Evolutionary conservation across 2,113 vertebrate genomes (phyloP).

Genomic region (Pterophyllum scalare): DNA sequence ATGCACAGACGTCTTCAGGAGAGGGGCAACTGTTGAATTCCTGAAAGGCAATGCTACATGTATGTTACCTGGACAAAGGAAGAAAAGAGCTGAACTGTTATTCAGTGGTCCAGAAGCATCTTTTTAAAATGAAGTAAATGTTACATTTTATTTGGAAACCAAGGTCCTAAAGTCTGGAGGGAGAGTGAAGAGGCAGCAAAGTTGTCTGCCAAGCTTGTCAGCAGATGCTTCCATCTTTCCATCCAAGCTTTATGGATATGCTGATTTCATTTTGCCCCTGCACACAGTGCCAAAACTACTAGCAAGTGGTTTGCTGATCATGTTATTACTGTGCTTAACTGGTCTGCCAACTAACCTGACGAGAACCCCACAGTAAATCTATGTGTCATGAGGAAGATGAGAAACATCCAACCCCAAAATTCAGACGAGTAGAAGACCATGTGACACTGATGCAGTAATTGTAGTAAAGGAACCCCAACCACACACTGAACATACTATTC

Average conservation of each 20-base stretch:
- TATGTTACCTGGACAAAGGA: background rate
- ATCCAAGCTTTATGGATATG: background rate
- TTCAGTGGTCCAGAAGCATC: background rate
- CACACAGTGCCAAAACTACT: background rate
- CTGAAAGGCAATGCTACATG: background rate
- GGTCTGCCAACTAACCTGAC: background rate
- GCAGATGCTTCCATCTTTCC: too few relatives aligned
- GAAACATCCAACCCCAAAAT: too few relatives aligned
- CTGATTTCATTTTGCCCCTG: background rate
- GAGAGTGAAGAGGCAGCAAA: background rate
- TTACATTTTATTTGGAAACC: background rate
- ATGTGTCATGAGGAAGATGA: too few relatives aligned
- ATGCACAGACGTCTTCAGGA: too few relatives aligned
- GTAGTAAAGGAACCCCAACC: background rate
- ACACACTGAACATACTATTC: background rate
- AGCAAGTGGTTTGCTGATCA: background rate
- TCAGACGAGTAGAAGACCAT: too few relatives aligned
- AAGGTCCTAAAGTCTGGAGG: background rate
- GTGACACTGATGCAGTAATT: background rate
- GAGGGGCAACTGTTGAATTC: too few relatives aligned
- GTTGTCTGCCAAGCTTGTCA: background rate
- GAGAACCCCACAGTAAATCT: background rate
- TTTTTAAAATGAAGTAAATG: background rate
- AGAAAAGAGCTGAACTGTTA: background rate
- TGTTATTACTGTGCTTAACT: background rate